phyloP scores from a whole-genome alignment of 2,113 vertebrate genomes.

The Lathamus discolor region DNA sequence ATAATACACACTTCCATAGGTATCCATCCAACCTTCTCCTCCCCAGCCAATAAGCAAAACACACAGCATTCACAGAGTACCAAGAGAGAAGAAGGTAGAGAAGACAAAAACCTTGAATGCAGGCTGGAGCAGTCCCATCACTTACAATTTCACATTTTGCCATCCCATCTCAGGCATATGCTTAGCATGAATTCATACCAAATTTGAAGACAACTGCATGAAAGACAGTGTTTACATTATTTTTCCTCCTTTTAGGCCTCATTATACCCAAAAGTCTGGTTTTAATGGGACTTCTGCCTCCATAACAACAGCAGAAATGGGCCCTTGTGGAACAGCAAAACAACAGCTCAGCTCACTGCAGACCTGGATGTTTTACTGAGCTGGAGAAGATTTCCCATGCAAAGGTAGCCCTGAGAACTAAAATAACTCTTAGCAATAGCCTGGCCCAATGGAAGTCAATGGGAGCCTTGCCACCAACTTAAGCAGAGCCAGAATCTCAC shows the following conservation, averaged over 20 bases:
- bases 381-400: neutral
- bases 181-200: neutral
- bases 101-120: neutral
- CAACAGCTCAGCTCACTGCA: neutral
- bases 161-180: neutral
- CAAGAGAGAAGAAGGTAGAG: neutral
- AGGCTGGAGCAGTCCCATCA: neutral
- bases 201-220: neutral
- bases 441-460: neutral
- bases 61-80: rapidly evolving
- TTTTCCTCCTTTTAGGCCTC: neutral
- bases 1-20: neutral
- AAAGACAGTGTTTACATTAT: rapidly evolving
- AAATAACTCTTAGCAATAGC: neutral
- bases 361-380: slow-evolving; percentile 30
- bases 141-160: neutral
- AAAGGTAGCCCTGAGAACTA: neutral
- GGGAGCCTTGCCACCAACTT: neutral
- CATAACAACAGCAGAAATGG: neutral
- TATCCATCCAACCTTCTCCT: neutral
- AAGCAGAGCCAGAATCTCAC: neutral
- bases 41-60: neutral
- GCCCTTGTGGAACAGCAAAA: neutral
- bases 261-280: neutral
- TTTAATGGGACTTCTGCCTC: neutral